Evolutionary conservation across 2,113 vertebrate genomes (phyloP).

Genomic region (Nanorana parkeri): DNA sequence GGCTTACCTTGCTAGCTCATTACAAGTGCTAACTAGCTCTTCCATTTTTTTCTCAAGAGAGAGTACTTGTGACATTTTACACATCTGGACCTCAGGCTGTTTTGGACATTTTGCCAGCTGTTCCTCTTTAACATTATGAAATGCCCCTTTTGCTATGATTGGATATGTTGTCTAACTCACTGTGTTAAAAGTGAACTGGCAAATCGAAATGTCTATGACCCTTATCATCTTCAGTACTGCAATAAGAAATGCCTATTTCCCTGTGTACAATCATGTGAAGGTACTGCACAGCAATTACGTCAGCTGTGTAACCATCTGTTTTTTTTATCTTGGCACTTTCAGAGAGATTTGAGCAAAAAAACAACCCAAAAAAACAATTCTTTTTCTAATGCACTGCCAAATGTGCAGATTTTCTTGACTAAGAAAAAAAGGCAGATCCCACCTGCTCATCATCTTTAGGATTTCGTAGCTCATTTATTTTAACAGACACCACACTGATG

Average conservation of each 20-base stretch:
- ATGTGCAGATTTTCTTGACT: conserved; percentile 5
- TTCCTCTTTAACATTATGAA: no score
- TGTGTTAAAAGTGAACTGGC: background rate
- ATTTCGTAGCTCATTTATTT: conserved; percentile 38
- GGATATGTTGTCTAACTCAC: no score
- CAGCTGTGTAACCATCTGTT: conserved; percentile 9
- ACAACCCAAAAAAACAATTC: conserved; percentile 12
- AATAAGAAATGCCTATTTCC: background rate
- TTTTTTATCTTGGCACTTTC: conserved; percentile 20
- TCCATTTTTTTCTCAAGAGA: no score
- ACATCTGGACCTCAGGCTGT: no score
- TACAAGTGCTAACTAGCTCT: no score
- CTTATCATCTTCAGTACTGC: background rate
- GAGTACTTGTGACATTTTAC: no score
- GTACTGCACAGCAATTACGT: conserved; percentile 23
- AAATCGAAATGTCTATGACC: background rate
- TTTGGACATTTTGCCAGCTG: no score
- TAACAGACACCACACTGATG: conserved; percentile 1
- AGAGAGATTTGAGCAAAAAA: conserved; percentile 17
- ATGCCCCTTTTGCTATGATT: no score
- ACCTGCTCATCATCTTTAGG: conserved; percentile 33
- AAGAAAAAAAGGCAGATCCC: conserved; percentile 18
- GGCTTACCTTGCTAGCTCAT: no score
- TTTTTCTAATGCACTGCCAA: conserved; percentile 38
- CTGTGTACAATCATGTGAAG: background rate